Evolutionary conservation across 1,140 invertebrate genomes (phyloP), one percentile per base, ranked within the genome.

Genomic region (Zaprionus camerounensis): DNA sequence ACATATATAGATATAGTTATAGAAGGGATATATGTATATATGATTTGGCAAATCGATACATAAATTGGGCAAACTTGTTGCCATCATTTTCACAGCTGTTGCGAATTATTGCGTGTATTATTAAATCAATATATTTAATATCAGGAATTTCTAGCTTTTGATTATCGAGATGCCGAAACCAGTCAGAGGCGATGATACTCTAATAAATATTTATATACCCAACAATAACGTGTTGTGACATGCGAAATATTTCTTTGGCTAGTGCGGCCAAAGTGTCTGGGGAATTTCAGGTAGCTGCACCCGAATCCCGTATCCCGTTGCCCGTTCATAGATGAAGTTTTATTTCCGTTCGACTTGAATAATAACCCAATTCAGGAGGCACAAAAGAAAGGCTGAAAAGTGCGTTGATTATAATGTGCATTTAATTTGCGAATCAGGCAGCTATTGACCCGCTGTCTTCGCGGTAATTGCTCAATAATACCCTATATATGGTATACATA

Each of bases 401-500:
- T 68, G 74, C 69, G 41, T 73, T 80, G 62, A 74, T 78, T 80
- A 76, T 81, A 80, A 81, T 79, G 79, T 76, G 68, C 55, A 81
- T 81, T 79, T 81, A 64, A 77, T 80, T 80, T 70, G 77, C 73
- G 80, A 81, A 79, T 80, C 63, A 80, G 74, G 12, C 72, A 57
- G 67, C 63, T 76, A 72, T 81, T 79, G 71, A 79, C 71, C 72
- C 59, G 53, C 51, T 2, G 26, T 28, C 26, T 28, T 28, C 26
- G 26, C 75, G 59, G 46, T 80, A 76, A 81, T 81, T 81, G 55
- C 73, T 70, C 73, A 81, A 81, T 63, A 69, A 51, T 64, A 44
- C 36, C 28, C 22, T 36, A 49, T 56, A 20, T 46, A 17, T n/a
- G n/a, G n/a, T 36, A 49, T 31, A 15, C 24, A 24, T 17, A 36